Evolutionary conservation across 2,797 vertebrate genomes (phyloP).

Genomic region (Pseudochirops cupreus): DNA sequence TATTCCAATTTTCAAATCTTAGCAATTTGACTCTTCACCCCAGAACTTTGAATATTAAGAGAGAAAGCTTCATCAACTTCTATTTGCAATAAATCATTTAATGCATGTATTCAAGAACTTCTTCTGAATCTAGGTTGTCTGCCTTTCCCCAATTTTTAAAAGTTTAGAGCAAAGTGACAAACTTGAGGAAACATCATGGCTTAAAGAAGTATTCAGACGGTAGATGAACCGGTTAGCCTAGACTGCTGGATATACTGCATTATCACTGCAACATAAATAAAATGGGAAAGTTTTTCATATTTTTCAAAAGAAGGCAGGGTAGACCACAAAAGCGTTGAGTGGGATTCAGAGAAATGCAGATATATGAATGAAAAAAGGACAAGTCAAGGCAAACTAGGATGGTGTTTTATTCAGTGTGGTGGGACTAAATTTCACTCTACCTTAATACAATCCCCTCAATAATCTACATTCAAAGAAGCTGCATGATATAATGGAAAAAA

Average conservation of each 20-base stretch:
- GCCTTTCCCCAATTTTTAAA: conserved; percentile 40
- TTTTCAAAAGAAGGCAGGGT: conserved; percentile 10
- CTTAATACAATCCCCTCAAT: conserved; percentile 2
- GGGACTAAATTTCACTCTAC: conserved; percentile 6
- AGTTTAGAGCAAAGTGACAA: conserved; percentile 9
- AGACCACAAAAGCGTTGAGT: conserved; percentile 21
- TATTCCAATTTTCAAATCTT: conserved; percentile 69
- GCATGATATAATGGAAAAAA: neutral
- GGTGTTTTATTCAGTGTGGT: neutral
- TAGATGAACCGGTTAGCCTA: neutral
- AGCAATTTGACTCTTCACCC: conserved; percentile 76
- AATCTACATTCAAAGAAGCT: neutral
- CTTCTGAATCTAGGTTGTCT: conserved; percentile 49
- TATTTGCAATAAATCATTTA: conserved; percentile 79
- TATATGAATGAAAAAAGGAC: neutral
- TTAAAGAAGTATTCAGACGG: neutral
- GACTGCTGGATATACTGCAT: neutral
- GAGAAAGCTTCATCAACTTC: conserved; percentile 74
- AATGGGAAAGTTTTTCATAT: neutral
- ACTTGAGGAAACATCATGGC: neutral
- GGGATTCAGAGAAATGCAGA: neutral
- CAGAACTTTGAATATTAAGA: conserved; percentile 74
- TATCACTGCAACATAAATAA: conserved; percentile 27
- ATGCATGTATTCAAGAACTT: conserved; percentile 51
- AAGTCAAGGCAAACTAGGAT: neutral